A percentile compares a stretch with the other conserved stretches of the same genome.
These are phyloP conservation scores for Nomada ferruginata DNA, from an alignment of 2,888 invertebrate genomes.

Conservation along the genomic window DNA sequence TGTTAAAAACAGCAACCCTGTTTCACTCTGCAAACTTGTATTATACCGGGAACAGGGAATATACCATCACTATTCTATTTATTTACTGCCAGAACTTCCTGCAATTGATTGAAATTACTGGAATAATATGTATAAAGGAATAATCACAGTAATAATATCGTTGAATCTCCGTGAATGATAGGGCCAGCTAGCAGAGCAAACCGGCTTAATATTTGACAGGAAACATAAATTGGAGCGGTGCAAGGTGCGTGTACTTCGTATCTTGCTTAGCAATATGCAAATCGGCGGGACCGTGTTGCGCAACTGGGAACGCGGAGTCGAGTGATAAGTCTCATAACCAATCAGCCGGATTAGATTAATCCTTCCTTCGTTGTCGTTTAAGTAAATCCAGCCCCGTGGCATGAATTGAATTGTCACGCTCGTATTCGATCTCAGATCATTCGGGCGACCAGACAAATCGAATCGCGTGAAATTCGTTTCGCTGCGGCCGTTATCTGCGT, in stretches of 20 bases:
- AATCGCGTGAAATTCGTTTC: slow-evolving; percentile 35
- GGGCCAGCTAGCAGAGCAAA: slow-evolving; percentile 18
- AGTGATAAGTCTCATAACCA: slow-evolving; percentile 67
- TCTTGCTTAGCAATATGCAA: slow-evolving; percentile 58
- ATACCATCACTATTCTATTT: too few species aligned
- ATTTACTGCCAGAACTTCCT: too few species aligned
- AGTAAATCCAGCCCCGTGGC: slow-evolving; percentile 58
- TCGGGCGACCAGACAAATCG: slow-evolving; percentile 37
- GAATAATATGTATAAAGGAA: slow-evolving; percentile 4
- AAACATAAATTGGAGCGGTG: slow-evolving; percentile 21
- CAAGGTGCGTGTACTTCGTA: slow-evolving; percentile 30
- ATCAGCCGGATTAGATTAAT: slow-evolving; percentile 66
- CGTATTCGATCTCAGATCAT: slow-evolving; percentile 21
- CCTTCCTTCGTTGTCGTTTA: slow-evolving; percentile 59
- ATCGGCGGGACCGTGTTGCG: slow-evolving; percentile 50
- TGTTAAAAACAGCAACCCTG: too few species aligned
- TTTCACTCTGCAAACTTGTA: too few species aligned
- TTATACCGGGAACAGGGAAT: too few species aligned
- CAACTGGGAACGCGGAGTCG: slow-evolving; percentile 51
- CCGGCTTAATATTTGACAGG: slow-evolving; percentile 45
- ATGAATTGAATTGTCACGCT: slow-evolving; percentile 43
- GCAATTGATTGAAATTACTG: neutral
- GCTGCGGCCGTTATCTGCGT: neutral
- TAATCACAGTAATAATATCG: neutral
- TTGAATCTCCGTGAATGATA: neutral